Percentiles rank a stretch among this genome's conserved stretches.
Conservation (phyloP, 2,888 invertebrate species). For the Agelastica alni region DNA sequence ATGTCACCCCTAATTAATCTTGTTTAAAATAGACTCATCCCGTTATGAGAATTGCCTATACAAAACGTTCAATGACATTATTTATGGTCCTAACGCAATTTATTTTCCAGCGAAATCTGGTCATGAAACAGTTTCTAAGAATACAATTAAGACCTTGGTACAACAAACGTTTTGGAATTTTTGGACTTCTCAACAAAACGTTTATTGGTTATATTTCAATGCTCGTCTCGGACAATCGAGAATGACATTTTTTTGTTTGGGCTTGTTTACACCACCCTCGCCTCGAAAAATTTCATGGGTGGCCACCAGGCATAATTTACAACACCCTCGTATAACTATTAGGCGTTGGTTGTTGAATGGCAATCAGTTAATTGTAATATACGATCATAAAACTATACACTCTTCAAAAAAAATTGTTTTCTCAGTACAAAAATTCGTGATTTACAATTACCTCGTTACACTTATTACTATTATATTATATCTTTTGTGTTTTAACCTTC, state of each 20-base stretch:
- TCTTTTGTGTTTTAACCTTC: too few relatives aligned
- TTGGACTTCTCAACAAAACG: conserved; percentile 24
- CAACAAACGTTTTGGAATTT: conserved; percentile 9
- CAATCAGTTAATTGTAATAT: conserved; percentile 28
- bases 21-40: not conserved
- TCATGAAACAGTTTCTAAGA: conserved; percentile 15
- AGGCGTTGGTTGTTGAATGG: conserved; percentile 17
- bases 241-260: conserved; percentile 37
- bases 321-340: conserved; percentile 32
- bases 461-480: too few relatives aligned
- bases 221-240: conserved; percentile 28
- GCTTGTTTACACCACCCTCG: conserved; percentile 43
- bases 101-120: conserved; percentile 20
- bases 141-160: conserved; percentile 23
- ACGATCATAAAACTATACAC: conserved; percentile 24
- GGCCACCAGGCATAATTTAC: conserved; percentile 39
- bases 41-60: not conserved
- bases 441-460: too few relatives aligned
- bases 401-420: too few relatives aligned
- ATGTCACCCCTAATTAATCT: conserved; percentile 1
- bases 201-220: conserved; percentile 36
- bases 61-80: not conserved
- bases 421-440: too few relatives aligned
- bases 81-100: conserved; percentile 4
- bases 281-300: conserved; percentile 43